Evolutionary conservation across 2,888 invertebrate species (phyloP), one percentile per base, ranked within the genome.

Genomic region (Drosophila pseudotakahashii): DNA sequence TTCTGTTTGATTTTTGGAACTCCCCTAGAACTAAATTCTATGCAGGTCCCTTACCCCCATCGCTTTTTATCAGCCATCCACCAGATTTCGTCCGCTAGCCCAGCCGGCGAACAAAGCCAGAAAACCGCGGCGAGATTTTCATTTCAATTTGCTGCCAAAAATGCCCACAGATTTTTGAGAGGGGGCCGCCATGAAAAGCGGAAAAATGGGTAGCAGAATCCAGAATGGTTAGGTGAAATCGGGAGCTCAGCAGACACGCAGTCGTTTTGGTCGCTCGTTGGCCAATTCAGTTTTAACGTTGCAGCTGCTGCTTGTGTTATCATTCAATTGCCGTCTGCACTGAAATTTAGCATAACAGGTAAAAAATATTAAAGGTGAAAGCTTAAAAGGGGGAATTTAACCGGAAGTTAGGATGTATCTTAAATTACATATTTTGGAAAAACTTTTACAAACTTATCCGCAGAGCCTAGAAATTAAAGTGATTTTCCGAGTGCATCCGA

Each of bases 291-390:
- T 72, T 77, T 66, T 62, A 80, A 82, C 75, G 76, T 54, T 57
- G 69, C 57, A 41, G 59, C 54, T 44, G 69, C 32, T 57, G 68
- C 39, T 69, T 75, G 60, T 73, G 73, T 72, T 77, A 82, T 85
- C 83, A 85, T 85, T 81, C 80, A 80, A 85, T 85, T 81, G 82
- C 68, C 51, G 71, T 69, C 73, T 73, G 64, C 75, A 78, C 71
- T 78, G 76, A 44, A 76, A 73, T 67, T 79, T 76, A 69, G 75
- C 75, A 83, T 78, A 67, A 64, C 73, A 75, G 75, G 16, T 47
- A 32, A 2, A 2, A 30, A 1, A 32, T 3, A 32, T 34, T 48
- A 34, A 11, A 11, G 19, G 11, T 48, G 32, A 1, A 1, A 30
- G 10, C 10, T 41, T 16, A 2, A 41, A 42, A 0, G 16, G 16